phyloP scores from a whole-genome alignment of 1,140 invertebrate genomes.

The Drosophila lacteicornis region DNA sequence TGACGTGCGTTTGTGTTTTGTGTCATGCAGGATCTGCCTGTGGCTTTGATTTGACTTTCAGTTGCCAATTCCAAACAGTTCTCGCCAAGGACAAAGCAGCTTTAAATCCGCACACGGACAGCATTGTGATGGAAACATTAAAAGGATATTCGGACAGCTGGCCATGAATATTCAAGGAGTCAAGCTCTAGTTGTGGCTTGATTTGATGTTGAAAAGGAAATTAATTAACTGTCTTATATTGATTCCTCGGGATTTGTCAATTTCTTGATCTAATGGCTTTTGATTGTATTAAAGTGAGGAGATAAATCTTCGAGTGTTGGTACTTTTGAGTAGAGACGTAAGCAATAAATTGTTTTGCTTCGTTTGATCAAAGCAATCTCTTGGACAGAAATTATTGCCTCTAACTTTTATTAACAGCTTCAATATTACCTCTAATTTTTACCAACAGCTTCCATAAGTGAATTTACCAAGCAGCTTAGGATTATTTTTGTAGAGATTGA shows the following conservation, averaged over 20 bases:
- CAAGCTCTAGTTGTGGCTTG: neutral
- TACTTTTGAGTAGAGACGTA: neutral
- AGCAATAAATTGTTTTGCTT: neutral
- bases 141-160: conserved; percentile 13
- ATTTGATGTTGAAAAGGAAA: conserved; percentile 26
- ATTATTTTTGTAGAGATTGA: no score
- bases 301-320: neutral
- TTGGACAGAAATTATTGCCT: no score
- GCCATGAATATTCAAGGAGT: conserved; percentile 11
- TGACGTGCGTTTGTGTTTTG: conserved; percentile 56
- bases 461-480: neutral
- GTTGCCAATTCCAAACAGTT: conserved; percentile 56
- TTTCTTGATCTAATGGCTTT: conserved; percentile 3
- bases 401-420: no score
- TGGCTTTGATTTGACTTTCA: conserved; percentile 75
- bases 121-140: conserved; percentile 25
- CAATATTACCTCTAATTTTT: neutral
- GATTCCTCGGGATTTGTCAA: neutral
- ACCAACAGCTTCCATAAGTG: neutral
- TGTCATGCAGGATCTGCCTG: conserved; percentile 32
- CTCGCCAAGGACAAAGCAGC: conserved; percentile 16
- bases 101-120: conserved; percentile 35
- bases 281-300: neutral
- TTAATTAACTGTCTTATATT: conserved; percentile 28
- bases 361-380: neutral